These are phyloP conservation scores for Neoscelio sp. DNA, from an alignment of 2,888 invertebrate genomes.

Conservation along the genomic window DNA sequence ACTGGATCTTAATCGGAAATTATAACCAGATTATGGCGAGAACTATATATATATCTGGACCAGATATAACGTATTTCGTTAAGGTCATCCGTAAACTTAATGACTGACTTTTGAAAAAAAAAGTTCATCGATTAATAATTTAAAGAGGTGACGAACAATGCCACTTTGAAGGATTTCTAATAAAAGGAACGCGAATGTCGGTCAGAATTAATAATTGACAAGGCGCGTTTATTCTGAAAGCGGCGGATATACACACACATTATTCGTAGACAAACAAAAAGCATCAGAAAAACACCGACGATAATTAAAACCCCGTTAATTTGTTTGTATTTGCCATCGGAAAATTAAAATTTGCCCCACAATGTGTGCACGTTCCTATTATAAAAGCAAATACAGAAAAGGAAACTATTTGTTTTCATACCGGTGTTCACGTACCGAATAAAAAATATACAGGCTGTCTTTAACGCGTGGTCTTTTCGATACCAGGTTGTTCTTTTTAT, in stretches of 20 bases:
- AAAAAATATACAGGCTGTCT: no score
- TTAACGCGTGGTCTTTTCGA: no score
- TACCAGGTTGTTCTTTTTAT: no score
- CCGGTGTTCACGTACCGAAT: no score
- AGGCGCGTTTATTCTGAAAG: conserved; percentile 3
- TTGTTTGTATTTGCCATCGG: not conserved
- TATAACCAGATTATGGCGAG: conserved; percentile 38
- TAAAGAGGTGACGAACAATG: conserved; percentile 9
- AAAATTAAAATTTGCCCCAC: not conserved
- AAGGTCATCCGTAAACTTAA: no score
- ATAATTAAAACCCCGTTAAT: conserved; percentile 4
- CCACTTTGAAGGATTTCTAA: conserved; percentile 26
- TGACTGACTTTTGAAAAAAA: no score
- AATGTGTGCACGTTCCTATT: not conserved
- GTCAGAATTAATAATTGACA: conserved; percentile 35
- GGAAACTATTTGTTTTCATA: no score
- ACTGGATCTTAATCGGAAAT: conserved; percentile 55
- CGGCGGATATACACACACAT: not conserved
- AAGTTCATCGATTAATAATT: conserved; percentile 30
- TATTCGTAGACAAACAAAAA: conserved; percentile 11
- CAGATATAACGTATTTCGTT: no score
- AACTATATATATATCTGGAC: conserved; percentile 16
- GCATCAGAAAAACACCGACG: not conserved
- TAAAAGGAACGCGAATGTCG: conserved; percentile 30
- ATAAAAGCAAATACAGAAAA: no score